Base-by-base conservation (phyloP, 1,140 invertebrate species). In the Venustaconcha ellipsiformis region DNA sequence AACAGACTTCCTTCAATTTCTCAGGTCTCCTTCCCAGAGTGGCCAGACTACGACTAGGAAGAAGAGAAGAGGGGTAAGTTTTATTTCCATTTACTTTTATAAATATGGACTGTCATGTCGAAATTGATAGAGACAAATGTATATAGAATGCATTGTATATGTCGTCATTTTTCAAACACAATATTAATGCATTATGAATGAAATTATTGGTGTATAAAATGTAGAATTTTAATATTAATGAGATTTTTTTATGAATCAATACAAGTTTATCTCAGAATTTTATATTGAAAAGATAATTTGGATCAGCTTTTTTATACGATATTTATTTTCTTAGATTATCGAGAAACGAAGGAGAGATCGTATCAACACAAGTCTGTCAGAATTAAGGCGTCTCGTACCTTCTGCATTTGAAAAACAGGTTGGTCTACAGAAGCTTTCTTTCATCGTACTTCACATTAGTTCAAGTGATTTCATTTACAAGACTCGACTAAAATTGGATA, bases 341-440 rank as follows among this genome's bases (percentile, higher is more conserved):
- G 98, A 99, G 90, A 99, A 99, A 90, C 94, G 98, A 85, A 92
- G 97, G 0, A 90, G 98, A 12, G 97, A 99, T 89, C 92, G 97
- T 79, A 99, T 99, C 87, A 99, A 99, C 91, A 97, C 95, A 80
- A 97, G 96, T 56, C 92, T 99, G 1, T 94, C 95, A 0, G 97
- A 99, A 90, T 92, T 99, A 11, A 93, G 97, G 85, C 91, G 97
- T 76, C 92, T 99, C 37, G 97, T 99, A 63, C 97, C 98, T 0
- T 95, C 96, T 1, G 98, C 98, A 1, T 98, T 97, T 83, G 96
- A 99, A 89, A 99, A 99, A 89, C 97, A 99, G 86, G 37, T 48
- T 8, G 37, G 37, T 48, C 6, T 48, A 48, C 37, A 6, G 37
- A 48, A 48, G 5, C 37, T 6, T 48, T 48, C 37, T 8, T 0